phyloP scores from a whole-genome alignment of 1,140 invertebrate species.

The Pseudomyrmex concolor region DNA sequence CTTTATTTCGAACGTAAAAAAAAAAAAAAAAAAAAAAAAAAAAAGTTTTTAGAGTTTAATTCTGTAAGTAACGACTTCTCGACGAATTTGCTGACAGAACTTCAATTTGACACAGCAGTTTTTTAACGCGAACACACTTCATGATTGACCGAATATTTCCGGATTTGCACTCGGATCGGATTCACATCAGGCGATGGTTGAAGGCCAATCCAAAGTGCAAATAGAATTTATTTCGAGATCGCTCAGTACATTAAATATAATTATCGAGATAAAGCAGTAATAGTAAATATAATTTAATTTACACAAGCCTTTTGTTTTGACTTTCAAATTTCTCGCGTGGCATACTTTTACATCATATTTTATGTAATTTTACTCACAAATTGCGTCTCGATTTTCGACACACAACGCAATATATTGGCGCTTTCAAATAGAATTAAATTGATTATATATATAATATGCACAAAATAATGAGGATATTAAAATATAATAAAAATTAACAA shows the following conservation, averaged over 20 bases:
- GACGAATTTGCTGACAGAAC: slow-evolving; percentile 32
- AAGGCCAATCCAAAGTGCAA: background rate
- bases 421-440: background rate
- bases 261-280: too few relatives aligned
- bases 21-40: too few relatives aligned
- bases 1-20: background rate
- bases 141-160: slow-evolving; percentile 31
- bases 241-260: too few relatives aligned
- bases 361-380: too few relatives aligned
- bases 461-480: background rate
- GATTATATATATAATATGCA: too few relatives aligned
- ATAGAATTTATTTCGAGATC: background rate
- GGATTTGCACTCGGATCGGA: slow-evolving; percentile 29
- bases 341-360: too few relatives aligned
- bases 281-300: too few relatives aligned
- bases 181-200: slow-evolving; percentile 1
- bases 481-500: background rate
- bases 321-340: too few relatives aligned
- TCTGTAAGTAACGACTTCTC: slow-evolving; percentile 13
- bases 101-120: slow-evolving; percentile 45
- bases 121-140: slow-evolving; percentile 11
- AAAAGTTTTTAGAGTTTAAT: too few relatives aligned
- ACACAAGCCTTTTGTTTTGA: too few relatives aligned
- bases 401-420: too few relatives aligned
- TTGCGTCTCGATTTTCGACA: too few relatives aligned